Conservation (phyloP, 2,797 vertebrate genomes). For the Takifugu ocellatus region DNA sequence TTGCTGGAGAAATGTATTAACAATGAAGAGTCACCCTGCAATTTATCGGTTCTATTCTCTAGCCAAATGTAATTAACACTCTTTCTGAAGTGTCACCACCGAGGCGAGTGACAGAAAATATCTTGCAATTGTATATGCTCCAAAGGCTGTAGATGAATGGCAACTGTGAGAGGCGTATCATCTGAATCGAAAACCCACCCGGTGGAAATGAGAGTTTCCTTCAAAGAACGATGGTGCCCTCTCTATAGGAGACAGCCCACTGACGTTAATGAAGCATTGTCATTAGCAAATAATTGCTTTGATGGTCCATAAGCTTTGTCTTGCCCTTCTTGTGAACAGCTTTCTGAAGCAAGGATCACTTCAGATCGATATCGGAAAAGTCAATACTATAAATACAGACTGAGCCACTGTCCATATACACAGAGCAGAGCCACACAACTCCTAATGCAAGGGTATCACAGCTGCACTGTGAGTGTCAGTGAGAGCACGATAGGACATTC, state of each 20-base stretch:
- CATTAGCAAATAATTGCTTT: slow-evolving; percentile 55
- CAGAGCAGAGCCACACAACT: slow-evolving; percentile 1
- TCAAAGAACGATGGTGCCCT: not conserved
- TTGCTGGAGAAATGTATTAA: not conserved
- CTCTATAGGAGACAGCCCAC: slow-evolving; percentile 16
- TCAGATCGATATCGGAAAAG: slow-evolving; percentile 40
- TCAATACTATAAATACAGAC: slow-evolving; percentile 29
- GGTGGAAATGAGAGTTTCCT: no score
- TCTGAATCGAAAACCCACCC: no score
- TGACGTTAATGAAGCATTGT: slow-evolving; percentile 45
- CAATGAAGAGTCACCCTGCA: slow-evolving; percentile 6
- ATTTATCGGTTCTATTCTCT: slow-evolving; percentile 19
- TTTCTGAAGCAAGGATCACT: slow-evolving; percentile 39
- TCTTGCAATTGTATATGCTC: no score
- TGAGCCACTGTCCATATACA: not conserved
- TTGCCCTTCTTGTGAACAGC: slow-evolving; percentile 46
- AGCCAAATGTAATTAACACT: slow-evolving; percentile 35
- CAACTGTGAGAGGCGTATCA: no score
- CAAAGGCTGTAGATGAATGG: no score
- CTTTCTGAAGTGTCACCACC: not conserved
- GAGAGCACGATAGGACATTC: slow-evolving; percentile 13
- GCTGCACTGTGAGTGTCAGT: slow-evolving; percentile 5
- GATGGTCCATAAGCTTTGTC: slow-evolving; percentile 50
- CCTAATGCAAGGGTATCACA: slow-evolving; percentile 18
- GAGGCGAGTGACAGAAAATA: not conserved